Percentiles rank a stretch among this genome's conserved stretches.
Evolutionary conservation across 1,140 invertebrate genomes (phyloP).

Genomic region (Teleopsis dalmanni): DNA sequence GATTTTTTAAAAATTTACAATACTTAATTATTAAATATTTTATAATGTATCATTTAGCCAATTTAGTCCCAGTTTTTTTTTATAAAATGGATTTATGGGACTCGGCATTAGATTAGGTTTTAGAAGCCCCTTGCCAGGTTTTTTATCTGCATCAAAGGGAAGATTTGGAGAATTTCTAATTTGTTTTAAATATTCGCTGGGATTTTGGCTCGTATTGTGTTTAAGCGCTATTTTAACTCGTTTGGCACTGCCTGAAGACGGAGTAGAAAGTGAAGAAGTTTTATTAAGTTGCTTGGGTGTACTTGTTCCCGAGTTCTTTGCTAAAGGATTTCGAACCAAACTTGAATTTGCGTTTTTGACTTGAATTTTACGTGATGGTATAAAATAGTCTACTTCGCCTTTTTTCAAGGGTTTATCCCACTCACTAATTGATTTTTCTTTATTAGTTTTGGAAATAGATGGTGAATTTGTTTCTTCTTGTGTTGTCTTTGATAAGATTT

Average conservation of each 20-base stretch:
- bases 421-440: neutral
- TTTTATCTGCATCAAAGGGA: conserved; percentile 61
- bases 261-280: conserved; percentile 4
- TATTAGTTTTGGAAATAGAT: neutral
- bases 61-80: conserved; percentile 44
- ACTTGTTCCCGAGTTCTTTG: conserved; percentile 11
- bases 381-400: conserved; percentile 44
- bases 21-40: conserved; percentile 5
- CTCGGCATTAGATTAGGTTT: conserved; percentile 60
- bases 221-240: conserved; percentile 59
- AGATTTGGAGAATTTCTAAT: conserved; percentile 61
- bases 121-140: conserved; percentile 59
- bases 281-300: conserved; percentile 9
- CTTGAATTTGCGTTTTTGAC: conserved; percentile 26
- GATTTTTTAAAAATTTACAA: too few species aligned
- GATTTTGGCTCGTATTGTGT: conserved; percentile 57
- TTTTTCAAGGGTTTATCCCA: conserved; percentile 37
- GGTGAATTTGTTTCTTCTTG: neutral
- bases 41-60: conserved; percentile 33
- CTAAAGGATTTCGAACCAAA: conserved; percentile 19
- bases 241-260: conserved; percentile 12
- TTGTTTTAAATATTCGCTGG: conserved; percentile 61
- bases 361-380: conserved; percentile 39
- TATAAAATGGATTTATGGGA: conserved; percentile 70
- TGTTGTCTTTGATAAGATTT: neutral